These are phyloP conservation scores for Drosophila eohydei DNA, from an alignment of 2,888 invertebrate species.

Conservation along the genomic window DNA sequence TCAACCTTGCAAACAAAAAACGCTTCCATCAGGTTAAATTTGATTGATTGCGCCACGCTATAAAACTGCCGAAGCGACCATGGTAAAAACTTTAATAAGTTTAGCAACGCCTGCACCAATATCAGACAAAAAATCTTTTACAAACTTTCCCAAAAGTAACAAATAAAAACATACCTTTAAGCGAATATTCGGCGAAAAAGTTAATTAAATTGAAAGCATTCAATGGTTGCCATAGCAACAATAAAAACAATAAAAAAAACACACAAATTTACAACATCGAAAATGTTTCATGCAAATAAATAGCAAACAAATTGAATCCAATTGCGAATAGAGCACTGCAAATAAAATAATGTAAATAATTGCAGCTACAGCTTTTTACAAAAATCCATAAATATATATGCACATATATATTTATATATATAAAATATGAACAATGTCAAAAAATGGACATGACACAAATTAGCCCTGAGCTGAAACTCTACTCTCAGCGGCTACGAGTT, in stretches of 20 bases:
- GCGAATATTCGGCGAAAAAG: constrained; percentile 48
- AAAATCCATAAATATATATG: not conserved
- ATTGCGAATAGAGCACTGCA: constrained; percentile 15
- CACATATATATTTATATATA: not conserved
- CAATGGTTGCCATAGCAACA: constrained; percentile 31
- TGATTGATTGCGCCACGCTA: constrained; percentile 35
- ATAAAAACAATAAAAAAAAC: constrained; percentile 11
- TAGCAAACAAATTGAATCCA: constrained; percentile 21
- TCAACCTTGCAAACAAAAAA: not conserved
- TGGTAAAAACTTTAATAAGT: constrained; percentile 47
- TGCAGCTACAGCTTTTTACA: not conserved
- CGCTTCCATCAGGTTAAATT: constrained; percentile 14
- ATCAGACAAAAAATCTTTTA: constrained; percentile 30
- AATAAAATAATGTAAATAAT: constrained; percentile 24
- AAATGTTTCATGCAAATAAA: constrained; percentile 38
- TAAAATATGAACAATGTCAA: constrained; percentile 16
- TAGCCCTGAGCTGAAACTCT: constrained; percentile 17
- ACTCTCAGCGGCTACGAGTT: constrained; percentile 2
- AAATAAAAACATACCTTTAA: constrained; percentile 11
- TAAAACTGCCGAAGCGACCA: constrained; percentile 18
- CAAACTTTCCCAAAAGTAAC: constrained; percentile 15
- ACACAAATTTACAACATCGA: constrained; percentile 20
- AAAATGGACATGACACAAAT: constrained; percentile 26
- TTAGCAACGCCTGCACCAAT: constrained; percentile 27
- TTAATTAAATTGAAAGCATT: constrained; percentile 78